phyloP scores from a whole-genome alignment of 2,113 vertebrate genomes.

The Calyptommatus sinebrachiatus region DNA sequence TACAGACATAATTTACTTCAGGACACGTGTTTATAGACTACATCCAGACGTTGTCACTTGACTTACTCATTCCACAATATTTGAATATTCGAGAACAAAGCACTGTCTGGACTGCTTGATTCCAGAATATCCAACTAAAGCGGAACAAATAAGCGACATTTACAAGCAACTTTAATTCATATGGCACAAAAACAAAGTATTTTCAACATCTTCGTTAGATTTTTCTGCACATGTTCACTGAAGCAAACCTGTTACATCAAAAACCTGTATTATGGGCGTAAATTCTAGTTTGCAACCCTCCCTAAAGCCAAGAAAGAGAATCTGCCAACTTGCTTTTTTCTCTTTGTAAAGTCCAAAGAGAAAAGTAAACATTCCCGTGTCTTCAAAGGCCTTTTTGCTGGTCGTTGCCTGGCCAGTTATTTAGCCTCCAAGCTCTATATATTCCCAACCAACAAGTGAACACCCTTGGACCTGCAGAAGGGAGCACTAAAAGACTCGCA shows the following conservation, averaged over 20 bases:
- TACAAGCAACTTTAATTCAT: neutral
- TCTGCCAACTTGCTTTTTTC: neutral
- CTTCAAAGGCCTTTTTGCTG: constrained; percentile 15
- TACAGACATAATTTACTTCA: neutral
- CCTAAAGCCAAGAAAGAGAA: neutral
- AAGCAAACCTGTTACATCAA: neutral
- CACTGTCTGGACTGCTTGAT: too few relatives aligned
- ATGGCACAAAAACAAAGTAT: neutral
- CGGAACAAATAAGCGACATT: too few relatives aligned
- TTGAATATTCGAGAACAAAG: too few relatives aligned
- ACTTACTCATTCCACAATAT: too few relatives aligned
- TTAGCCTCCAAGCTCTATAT: neutral
- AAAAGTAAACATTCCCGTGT: neutral
- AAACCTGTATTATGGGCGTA: neutral
- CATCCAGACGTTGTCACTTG: too few relatives aligned
- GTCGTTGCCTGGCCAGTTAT: neutral
- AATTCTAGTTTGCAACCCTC: neutral
- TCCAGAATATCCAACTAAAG: too few relatives aligned
- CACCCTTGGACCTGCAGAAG: neutral
- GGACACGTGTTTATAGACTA: neutral
- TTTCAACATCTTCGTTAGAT: neutral
- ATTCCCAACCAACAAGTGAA: neutral
- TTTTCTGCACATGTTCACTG: neutral
- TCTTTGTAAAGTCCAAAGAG: neutral
- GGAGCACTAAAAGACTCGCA: neutral